phyloP scores from a whole-genome alignment of 92 coral and sea anemone species.

The Epizoanthus illoricatus region DNA sequence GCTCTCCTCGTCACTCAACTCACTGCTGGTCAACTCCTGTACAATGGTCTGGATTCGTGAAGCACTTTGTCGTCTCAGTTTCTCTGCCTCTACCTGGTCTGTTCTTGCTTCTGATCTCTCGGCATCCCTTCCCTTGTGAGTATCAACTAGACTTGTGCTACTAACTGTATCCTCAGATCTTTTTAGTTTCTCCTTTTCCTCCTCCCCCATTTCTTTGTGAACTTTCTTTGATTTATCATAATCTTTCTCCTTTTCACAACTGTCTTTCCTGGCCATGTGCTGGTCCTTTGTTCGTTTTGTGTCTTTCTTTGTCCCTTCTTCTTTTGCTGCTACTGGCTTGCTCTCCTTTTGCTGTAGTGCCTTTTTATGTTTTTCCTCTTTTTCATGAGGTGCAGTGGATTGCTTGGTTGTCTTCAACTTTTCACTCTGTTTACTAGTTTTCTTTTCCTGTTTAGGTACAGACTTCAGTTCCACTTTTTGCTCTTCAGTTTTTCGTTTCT shows the following conservation, averaged over 20 bases:
- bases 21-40: slow-evolving; percentile 21
- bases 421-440: neutral
- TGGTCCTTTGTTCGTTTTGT: slow-evolving; percentile 10
- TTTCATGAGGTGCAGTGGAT: neutral
- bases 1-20: slow-evolving; percentile 1
- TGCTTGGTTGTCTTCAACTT: neutral
- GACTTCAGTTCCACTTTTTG: neutral
- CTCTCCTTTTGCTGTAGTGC: neutral
- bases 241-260: slow-evolving; percentile 24
- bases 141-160: neutral
- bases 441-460: neutral
- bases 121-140: neutral
- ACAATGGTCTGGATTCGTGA: slow-evolving; percentile 21
- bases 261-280: slow-evolving; percentile 21
- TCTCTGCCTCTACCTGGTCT: neutral
- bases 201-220: slow-evolving; percentile 27
- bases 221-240: slow-evolving; percentile 14
- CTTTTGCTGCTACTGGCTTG: neutral
- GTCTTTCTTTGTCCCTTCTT: slow-evolving; percentile 39
- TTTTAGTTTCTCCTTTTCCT: slow-evolving; percentile 1
- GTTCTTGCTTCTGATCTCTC: slow-evolving; percentile 1
- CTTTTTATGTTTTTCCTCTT: slow-evolving; percentile 10
- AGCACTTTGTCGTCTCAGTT: slow-evolving; percentile 22
- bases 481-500: slow-evolving; percentile 11
- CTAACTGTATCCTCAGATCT: neutral